Evolutionary conservation across 2,888 invertebrate genomes (phyloP).

Genomic region (Himalopsyche japonica): DNA sequence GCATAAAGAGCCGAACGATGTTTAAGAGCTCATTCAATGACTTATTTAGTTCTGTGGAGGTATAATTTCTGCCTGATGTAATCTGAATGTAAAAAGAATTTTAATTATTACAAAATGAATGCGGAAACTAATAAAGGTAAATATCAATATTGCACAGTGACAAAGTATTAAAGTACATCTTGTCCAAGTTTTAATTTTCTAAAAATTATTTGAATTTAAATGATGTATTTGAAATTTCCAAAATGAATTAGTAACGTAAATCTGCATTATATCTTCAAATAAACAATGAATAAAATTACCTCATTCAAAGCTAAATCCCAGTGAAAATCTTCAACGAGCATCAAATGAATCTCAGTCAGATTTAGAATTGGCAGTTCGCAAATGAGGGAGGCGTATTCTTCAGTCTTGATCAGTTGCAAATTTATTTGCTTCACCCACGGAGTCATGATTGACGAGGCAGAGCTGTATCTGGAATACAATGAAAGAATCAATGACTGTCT

Average conservation of each 20-base stretch:
- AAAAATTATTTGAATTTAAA: too few species aligned
- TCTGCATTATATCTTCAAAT: background rate
- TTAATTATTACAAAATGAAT: too few species aligned
- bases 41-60: conserved; percentile 56
- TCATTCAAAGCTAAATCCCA: conserved; percentile 63
- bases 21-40: conserved; percentile 52
- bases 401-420: conserved; percentile 60
- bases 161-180: too few species aligned
- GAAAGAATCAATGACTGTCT: background rate
- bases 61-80: conserved; percentile 56
- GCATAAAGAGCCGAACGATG: conserved; percentile 49
- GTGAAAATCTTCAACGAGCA: conserved; percentile 57
- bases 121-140: too few species aligned
- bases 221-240: too few species aligned
- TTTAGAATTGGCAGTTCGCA: conserved; percentile 54
- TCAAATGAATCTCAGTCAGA: conserved; percentile 49
- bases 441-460: conserved; percentile 55
- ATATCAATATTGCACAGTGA: too few species aligned
- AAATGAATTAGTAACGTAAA: too few species aligned
- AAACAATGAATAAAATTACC: conserved; percentile 44
- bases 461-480: conserved; percentile 50
- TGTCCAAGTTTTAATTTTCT: too few species aligned
- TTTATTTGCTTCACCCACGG: conserved; percentile 60
- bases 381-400: conserved; percentile 57
- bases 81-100: conserved; percentile 45